Percentiles rank a stretch among this genome's conserved stretches.
These are phyloP conservation scores for Ciconia stormi DNA, from an alignment of 2,113 vertebrate species.

Conservation along the genomic window DNA sequence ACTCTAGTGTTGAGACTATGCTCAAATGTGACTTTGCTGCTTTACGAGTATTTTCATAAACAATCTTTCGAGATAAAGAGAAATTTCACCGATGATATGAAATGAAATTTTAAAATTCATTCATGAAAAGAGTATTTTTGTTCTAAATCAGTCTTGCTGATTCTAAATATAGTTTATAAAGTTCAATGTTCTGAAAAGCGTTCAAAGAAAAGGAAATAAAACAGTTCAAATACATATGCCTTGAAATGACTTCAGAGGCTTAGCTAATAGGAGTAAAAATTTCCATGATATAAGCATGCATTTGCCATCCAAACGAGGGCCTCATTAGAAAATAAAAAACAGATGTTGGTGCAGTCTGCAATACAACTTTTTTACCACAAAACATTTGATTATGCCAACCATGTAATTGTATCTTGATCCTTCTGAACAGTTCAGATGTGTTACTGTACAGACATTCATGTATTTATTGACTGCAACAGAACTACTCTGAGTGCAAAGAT, in stretches of 20 bases:
- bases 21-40: neutral
- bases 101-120: neutral
- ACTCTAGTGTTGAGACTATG: neutral
- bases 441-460: neutral
- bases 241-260: slow-evolving; percentile 25
- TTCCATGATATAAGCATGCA: neutral
- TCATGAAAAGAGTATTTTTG: neutral
- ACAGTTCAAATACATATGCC: neutral
- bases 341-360: neutral
- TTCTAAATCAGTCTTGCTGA: neutral
- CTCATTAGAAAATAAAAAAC: slow-evolving; percentile 2
- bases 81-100: neutral
- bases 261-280: neutral
- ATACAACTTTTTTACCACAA: neutral
- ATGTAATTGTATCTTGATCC: neutral
- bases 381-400: neutral
- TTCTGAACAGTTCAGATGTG: neutral
- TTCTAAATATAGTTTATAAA: neutral
- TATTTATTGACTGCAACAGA: neutral
- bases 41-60: neutral
- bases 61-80: neutral
- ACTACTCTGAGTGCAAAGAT: neutral
- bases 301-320: neutral
- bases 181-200: neutral
- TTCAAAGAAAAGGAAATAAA: slow-evolving; percentile 43